These are phyloP conservation scores for Poecilia velifera DNA, from an alignment of 2,797 vertebrate species.

Conservation along the genomic window DNA sequence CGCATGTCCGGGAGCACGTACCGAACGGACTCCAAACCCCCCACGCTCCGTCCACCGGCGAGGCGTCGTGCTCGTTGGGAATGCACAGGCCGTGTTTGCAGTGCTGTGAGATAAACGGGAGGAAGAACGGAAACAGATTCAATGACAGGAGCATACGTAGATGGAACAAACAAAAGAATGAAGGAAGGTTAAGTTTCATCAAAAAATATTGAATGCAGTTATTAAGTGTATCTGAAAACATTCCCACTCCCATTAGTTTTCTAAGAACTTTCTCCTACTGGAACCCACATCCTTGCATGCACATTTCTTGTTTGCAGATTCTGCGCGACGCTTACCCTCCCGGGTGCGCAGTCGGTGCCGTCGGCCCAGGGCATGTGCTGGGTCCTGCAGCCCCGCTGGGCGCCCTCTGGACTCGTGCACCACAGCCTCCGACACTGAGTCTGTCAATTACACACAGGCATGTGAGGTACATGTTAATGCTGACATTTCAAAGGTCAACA, in stretches of 20 bases:
- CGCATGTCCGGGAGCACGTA: constrained; percentile 93
- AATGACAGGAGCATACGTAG: not conserved
- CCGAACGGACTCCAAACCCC: constrained; percentile 98
- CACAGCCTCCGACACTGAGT: constrained; percentile 95
- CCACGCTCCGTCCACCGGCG: constrained; percentile 90
- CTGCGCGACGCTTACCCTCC: constrained; percentile 84
- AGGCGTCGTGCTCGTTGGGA: constrained; percentile 87
- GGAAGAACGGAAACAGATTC: not conserved
- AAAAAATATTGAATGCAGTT: constrained; percentile 34
- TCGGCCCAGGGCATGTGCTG: constrained; percentile 99
- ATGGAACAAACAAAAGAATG: constrained; percentile 1
- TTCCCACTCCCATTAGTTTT: not conserved
- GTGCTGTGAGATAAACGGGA: constrained; percentile 80
- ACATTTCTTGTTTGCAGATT: not conserved
- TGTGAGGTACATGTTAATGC: constrained; percentile 7
- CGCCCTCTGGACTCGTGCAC: constrained; percentile 93
- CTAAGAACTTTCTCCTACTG: not conserved
- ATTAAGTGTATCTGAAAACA: constrained; percentile 6
- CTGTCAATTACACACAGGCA: constrained; percentile 70
- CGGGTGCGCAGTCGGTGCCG: constrained; percentile 92
- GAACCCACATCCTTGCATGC: not conserved
- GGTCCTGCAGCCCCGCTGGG: constrained; percentile 93
- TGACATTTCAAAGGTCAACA: not conserved
- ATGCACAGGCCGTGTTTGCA: constrained; percentile 95
- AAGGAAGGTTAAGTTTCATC: constrained; percentile 1